Base-by-base conservation (phyloP, 2,888 invertebrate genomes). In the Patella caerulea region DNA sequence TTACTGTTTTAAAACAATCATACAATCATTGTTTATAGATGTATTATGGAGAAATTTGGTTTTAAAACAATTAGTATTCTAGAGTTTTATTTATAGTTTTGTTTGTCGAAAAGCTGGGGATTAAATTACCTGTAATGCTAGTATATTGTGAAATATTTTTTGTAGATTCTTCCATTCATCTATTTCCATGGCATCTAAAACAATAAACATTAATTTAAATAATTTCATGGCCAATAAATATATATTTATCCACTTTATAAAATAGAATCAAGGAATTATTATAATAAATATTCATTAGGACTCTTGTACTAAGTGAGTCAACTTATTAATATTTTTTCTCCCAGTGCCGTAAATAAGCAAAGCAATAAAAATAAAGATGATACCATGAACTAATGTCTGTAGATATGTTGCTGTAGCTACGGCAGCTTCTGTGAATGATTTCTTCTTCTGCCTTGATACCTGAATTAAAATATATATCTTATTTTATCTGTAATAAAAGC, bases 71-170 rank as follows among this genome's bases (percentile, higher is more conserved):
- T 7, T 45, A 0, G 1, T 45, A 9, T 45, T 45, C 1, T 9
- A 45, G 45, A 45, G 45, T 45, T 45, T 29, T 45, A 34, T 7
- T 5, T 34, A 4, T 34, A 5, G 7, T 45, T 9, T 45, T 45
- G 45, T 45, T 45, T 45, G 34, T 34, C 5, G 45, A 45, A 0
- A 7, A 45, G 9, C 45, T 1, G 9, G 45, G 45, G 45, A 1
- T 45, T 45, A 45, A 9, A 9, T 45, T 45, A 85, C 86, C 83
- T 86, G 86, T 17, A 86, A 78, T n/a, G 84, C 80, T 24, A 81
- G 69, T 7, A 86, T 71, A 56, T 76, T 81, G 15, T 79, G 75
- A 5, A 85, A 72, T n/a, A 80, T 72, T 12, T 59, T 69, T 56
- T 83, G 76, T 12, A 79, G 76, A 15, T 78, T 29, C 56, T 79